phyloP scores from a whole-genome alignment of 2,888 invertebrate genomes.

The Odontocolon sp. region DNA sequence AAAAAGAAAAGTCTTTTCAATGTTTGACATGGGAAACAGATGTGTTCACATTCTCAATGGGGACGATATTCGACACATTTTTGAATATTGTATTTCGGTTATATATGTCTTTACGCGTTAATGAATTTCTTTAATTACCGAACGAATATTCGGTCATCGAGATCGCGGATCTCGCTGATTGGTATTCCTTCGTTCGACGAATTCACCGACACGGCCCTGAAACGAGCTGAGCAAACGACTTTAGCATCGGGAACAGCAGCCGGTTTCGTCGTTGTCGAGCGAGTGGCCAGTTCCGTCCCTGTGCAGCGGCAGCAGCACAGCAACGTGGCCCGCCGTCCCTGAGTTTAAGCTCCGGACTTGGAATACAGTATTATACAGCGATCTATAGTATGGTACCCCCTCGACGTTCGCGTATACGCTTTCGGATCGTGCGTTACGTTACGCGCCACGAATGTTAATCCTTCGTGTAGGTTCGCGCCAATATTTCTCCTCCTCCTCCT shows the following conservation, averaged over 20 bases:
- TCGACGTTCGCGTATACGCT: background rate
- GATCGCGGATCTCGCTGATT: background rate
- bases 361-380: constrained; percentile 49
- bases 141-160: too few relatives aligned
- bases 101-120: too few relatives aligned
- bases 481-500: constrained; percentile 34
- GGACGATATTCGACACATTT: too few relatives aligned
- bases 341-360: constrained; percentile 56
- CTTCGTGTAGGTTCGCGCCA: constrained; percentile 60
- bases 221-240: constrained; percentile 28
- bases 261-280: constrained; percentile 45
- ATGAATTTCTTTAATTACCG: background rate
- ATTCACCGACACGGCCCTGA: constrained; percentile 49
- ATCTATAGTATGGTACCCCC: constrained; percentile 3
- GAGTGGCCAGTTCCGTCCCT: constrained; percentile 52
- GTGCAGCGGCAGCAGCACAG: constrained; percentile 46
- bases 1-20: too few relatives aligned
- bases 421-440: constrained; percentile 62
- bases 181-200: constrained; percentile 7
- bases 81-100: too few relatives aligned
- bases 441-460: constrained; percentile 71
- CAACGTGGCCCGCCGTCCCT: constrained; percentile 52
- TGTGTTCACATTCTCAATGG: too few relatives aligned
- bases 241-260: constrained; percentile 37
- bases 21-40: too few relatives aligned